Percentiles rank a stretch among this genome's conserved stretches.
These are phyloP conservation scores for Dasypus novemcinctus DNA, from an alignment of 2,113 vertebrate genomes.

Conservation along the genomic window DNA sequence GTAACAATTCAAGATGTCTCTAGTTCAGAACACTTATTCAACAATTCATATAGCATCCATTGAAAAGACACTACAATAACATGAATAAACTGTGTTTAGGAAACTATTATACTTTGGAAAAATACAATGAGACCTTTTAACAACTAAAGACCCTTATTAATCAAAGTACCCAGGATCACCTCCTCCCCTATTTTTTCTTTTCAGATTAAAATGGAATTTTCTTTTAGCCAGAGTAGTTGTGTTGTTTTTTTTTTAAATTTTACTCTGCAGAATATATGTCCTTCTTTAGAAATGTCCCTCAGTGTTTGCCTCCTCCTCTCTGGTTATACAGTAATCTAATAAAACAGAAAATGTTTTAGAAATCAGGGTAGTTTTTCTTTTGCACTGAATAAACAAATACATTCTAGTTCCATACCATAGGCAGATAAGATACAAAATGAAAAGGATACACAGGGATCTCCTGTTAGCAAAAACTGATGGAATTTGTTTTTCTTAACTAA, in stretches of 20 bases:
- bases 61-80: neutral
- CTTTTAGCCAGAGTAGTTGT: slow-evolving; percentile 5
- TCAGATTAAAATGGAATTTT: neutral
- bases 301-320: neutral
- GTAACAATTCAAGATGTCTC: neutral
- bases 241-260: neutral
- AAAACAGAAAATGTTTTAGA: slow-evolving; percentile 57
- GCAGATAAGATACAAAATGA: slow-evolving; percentile 41
- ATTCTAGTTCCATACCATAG: slow-evolving; percentile 42
- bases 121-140: neutral
- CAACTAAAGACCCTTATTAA: slow-evolving; percentile 16
- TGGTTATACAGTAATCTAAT: slow-evolving; percentile 30
- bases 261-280: neutral
- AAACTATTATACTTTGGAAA: neutral
- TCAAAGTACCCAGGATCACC: neutral
- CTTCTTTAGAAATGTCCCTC: slow-evolving; percentile 17
- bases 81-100: neutral
- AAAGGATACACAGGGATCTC: slow-evolving; percentile 55
- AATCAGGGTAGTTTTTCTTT: slow-evolving; percentile 49
- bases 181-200: neutral
- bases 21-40: neutral
- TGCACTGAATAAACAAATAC: slow-evolving; percentile 63
- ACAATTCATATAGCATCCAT: neutral
- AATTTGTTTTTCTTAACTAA: slow-evolving; percentile 73
- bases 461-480: slow-evolving; percentile 55